A percentile compares a stretch with the other conserved stretches of the same genome.
Conservation (phyloP, 2,113 vertebrate genomes). For the Formicarius rufipectus region DNA sequence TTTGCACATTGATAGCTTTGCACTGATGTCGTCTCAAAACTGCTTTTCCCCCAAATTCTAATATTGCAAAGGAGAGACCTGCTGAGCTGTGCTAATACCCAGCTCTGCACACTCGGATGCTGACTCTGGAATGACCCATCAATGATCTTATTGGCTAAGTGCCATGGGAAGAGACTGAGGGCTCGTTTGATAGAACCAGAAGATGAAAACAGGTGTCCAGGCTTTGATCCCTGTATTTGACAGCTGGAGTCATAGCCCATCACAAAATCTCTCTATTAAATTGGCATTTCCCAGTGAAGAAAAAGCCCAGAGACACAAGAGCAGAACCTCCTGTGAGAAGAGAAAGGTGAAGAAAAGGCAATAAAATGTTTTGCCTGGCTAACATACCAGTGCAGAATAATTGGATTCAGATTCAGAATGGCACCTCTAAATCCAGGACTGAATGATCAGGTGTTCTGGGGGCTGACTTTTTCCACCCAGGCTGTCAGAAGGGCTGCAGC, state of each 20-base stretch:
- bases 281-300: background rate
- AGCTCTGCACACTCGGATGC: background rate
- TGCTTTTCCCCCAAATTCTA: background rate
- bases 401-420: background rate
- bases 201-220: background rate
- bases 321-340: background rate
- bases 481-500: background rate
- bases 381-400: background rate
- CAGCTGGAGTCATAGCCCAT: background rate
- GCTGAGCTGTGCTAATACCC: background rate
- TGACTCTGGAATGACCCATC: background rate
- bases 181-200: background rate
- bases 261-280: background rate
- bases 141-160: background rate
- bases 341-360: background rate
- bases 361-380: background rate
- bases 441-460: background rate
- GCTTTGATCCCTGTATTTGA: background rate
- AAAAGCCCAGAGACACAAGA: background rate
- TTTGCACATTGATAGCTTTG: constrained; percentile 8
- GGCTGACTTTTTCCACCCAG: background rate
- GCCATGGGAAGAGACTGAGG: background rate
- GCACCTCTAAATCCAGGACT: background rate
- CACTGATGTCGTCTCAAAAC: background rate
- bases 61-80: background rate